Conservation (phyloP, 1,140 invertebrate species). For the Pseudomyrmex dendroicus region DNA sequence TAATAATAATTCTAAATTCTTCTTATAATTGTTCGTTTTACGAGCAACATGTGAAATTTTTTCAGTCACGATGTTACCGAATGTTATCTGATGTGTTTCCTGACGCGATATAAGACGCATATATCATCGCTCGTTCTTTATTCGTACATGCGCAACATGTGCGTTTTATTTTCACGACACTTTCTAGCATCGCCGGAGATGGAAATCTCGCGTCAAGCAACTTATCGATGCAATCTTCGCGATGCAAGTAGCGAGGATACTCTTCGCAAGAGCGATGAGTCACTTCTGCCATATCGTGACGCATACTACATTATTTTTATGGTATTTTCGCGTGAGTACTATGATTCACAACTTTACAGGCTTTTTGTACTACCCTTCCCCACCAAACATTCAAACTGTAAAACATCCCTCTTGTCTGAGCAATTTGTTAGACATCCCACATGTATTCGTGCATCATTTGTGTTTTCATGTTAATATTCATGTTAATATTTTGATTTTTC, state of each 20-base stretch:
- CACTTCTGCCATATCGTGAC: constrained; percentile 70
- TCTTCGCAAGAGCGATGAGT: constrained; percentile 64
- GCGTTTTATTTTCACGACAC: constrained; percentile 5
- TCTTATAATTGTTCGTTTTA: too few species aligned
- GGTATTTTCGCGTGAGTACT: constrained; percentile 74
- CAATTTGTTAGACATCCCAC: constrained; percentile 64
- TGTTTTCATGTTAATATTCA: constrained; percentile 64
- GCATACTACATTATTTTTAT: constrained; percentile 76
- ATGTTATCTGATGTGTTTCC: background rate
- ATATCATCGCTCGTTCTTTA: too few species aligned
- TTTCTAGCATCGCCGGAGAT: background rate
- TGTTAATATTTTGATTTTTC: constrained; percentile 65
- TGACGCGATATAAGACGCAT: background rate
- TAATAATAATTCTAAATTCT: too few species aligned
- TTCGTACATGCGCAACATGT: background rate
- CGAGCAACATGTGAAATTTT: background rate
- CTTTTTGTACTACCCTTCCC: constrained; percentile 56
- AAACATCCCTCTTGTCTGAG: constrained; percentile 35
- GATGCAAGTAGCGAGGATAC: constrained; percentile 39
- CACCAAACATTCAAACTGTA: constrained; percentile 7
- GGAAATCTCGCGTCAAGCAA: constrained; percentile 29
- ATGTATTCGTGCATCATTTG: constrained; percentile 36
- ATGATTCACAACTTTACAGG: constrained; percentile 72
- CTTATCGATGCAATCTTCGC: constrained; percentile 63
- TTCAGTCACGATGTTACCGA: background rate